A percentile compares a stretch with the other conserved stretches of the same genome.
Evolutionary conservation across 2,797 vertebrate genomes (phyloP).

Genomic region (Oreochromis grahami): DNA sequence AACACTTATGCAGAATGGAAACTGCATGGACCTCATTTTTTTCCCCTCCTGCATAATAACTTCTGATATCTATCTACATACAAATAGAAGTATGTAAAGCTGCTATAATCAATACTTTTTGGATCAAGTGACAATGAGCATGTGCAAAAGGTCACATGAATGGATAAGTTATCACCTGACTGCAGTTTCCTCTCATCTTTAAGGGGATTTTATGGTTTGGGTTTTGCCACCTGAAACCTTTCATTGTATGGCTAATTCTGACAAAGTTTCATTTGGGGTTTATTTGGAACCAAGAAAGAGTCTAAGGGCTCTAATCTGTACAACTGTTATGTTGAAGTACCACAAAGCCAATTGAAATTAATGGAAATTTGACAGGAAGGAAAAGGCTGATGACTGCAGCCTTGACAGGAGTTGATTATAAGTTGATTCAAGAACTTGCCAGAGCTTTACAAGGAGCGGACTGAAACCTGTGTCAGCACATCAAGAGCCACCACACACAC

Average conservation of each 20-base stretch:
- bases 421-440: neutral
- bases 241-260: neutral
- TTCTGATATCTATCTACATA: neutral
- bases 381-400: neutral
- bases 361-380: neutral
- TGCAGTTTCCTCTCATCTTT: neutral
- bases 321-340: neutral
- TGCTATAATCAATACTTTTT: neutral
- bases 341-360: neutral
- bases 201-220: neutral
- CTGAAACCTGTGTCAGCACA: fast-evolving
- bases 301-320: neutral
- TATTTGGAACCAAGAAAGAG: neutral
- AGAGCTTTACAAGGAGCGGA: neutral
- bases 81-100: neutral
- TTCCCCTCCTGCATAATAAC: neutral
- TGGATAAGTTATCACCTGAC: neutral
- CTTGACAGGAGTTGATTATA: neutral
- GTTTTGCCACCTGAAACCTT: neutral
- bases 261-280: neutral
- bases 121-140: neutral
- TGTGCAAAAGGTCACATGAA: neutral
- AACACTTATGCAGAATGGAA: neutral
- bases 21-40: neutral
- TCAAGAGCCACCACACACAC: neutral